Evolutionary conservation across 1,140 invertebrate genomes (phyloP).

Genomic region (Drosophila nebulosa): DNA sequence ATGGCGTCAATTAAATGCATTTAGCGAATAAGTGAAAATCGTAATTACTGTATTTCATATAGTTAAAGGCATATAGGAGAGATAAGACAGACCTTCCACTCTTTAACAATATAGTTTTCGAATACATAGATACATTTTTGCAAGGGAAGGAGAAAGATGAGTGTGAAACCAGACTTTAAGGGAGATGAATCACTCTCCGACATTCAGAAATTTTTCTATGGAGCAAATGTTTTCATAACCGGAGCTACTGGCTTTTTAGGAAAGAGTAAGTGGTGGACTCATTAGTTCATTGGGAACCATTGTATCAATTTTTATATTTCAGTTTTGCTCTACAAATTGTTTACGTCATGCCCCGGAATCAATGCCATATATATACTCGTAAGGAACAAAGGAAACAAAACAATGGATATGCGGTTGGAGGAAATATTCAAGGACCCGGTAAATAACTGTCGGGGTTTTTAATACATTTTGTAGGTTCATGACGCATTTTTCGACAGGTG

Average conservation of each 20-base stretch:
- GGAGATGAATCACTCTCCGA: background rate
- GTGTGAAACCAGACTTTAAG: background rate
- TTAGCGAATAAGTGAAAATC: too few relatives aligned
- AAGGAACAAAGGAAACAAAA: slow-evolving; percentile 89
- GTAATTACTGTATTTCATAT: too few relatives aligned
- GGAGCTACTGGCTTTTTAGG: slow-evolving; percentile 91
- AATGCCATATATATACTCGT: slow-evolving; percentile 90
- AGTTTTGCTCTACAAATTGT: slow-evolving; percentile 89
- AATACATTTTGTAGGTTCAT: slow-evolving; percentile 81
- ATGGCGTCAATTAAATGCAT: too few relatives aligned
- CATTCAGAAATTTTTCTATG: slow-evolving; percentile 34
- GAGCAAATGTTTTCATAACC: slow-evolving; percentile 86
- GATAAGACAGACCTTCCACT: too few relatives aligned
- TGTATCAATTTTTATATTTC: background rate
- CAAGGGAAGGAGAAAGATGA: background rate
- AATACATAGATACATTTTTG: background rate
- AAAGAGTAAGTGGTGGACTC: slow-evolving; percentile 82
- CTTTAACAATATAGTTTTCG: too few relatives aligned
- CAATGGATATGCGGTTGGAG: slow-evolving; percentile 86
- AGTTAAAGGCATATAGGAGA: too few relatives aligned
- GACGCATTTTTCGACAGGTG: slow-evolving; percentile 82
- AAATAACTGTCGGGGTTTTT: slow-evolving; percentile 61
- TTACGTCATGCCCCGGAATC: slow-evolving; percentile 88
- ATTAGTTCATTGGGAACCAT: too few relatives aligned
- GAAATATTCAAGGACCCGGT: slow-evolving; percentile 87